Evolutionary conservation across 2,888 invertebrate genomes (phyloP).

Genomic region (Scaptomyza reducta): DNA sequence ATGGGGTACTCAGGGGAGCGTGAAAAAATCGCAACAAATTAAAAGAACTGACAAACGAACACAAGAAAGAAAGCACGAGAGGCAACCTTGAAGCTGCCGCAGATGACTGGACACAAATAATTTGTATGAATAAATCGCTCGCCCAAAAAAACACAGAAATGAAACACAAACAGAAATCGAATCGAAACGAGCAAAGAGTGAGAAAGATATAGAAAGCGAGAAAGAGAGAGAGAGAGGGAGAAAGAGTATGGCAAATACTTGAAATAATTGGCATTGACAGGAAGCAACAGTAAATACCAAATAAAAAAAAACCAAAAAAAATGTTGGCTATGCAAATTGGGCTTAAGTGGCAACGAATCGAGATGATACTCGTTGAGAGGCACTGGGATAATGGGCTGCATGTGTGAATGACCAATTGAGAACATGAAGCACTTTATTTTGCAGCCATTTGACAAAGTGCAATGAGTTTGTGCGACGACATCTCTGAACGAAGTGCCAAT

Average conservation of each 20-base stretch:
- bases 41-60: conserved; percentile 67
- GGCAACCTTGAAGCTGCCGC: conserved; percentile 43
- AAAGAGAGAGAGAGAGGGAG: neutral
- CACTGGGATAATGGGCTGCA: conserved; percentile 10
- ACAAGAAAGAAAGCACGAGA: conserved; percentile 11
- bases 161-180: conserved; percentile 8
- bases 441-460: neutral
- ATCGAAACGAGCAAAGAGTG: neutral
- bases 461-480: neutral
- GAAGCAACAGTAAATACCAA: neutral
- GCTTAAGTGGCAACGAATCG: neutral
- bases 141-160: neutral
- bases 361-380: neutral
- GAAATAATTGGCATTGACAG: conserved; percentile 36
- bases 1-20: conserved; percentile 53
- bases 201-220: neutral
- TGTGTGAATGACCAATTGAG: neutral
- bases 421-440: neutral
- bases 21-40: conserved; percentile 74
- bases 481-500: neutral
- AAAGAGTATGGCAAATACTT: conserved; percentile 10
- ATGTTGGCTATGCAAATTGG: conserved; percentile 16
- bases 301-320: neutral
- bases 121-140: conserved; percentile 16
- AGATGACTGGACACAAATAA: conserved; percentile 55